These are phyloP conservation scores for Pararge aegeria DNA, from an alignment of 1,140 invertebrate genomes.

Conservation along the genomic window DNA sequence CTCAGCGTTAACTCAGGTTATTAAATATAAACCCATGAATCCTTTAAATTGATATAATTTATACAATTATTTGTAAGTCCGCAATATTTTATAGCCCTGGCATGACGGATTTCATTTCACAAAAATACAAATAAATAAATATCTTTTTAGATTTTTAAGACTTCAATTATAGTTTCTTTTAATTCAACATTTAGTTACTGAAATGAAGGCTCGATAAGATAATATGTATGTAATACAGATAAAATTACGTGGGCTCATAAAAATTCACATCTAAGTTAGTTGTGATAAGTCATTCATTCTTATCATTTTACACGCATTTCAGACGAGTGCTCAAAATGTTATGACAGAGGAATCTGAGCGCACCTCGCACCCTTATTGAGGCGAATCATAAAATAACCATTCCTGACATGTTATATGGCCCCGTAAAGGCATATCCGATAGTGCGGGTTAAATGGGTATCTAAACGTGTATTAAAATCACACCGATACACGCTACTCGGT, in stretches of 20 bases:
- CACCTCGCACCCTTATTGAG: conserved; percentile 47
- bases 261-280: neutral
- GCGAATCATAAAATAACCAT: conserved; percentile 71
- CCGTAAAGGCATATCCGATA: conserved; percentile 59
- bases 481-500: conserved; percentile 69
- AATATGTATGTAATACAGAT: neutral
- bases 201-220: too few species aligned
- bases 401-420: conserved; percentile 68
- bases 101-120: too few species aligned
- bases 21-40: too few species aligned
- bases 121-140: too few species aligned
- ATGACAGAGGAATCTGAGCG: conserved; percentile 58
- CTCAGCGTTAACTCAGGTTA: too few species aligned
- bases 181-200: too few species aligned
- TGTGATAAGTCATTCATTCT: conserved; percentile 23
- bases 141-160: too few species aligned
- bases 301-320: conserved; percentile 44
- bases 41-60: too few species aligned
- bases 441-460: conserved; percentile 70
- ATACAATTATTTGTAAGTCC: too few species aligned
- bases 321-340: conserved; percentile 65
- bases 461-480: conserved; percentile 74
- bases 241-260: conserved; percentile 11
- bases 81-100: too few species aligned
- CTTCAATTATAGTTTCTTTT: too few species aligned